These are phyloP conservation scores for Limnodromus scolopaceus DNA, from an alignment of 2,797 vertebrate species.

Conservation along the genomic window DNA sequence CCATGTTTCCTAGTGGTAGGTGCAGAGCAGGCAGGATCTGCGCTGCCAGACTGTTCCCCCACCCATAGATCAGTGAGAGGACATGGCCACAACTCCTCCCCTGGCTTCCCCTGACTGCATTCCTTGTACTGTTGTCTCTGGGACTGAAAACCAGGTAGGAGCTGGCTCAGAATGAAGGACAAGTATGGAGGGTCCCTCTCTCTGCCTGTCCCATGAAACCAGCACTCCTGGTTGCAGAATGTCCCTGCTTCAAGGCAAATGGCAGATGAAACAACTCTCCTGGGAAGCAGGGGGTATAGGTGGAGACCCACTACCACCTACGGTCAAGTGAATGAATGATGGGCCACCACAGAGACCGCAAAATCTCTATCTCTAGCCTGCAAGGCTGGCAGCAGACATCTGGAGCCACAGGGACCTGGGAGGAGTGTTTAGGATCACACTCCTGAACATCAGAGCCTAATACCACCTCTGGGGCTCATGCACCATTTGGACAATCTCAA, in stretches of 20 bases:
- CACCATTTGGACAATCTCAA: background rate
- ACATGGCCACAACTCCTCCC: background rate
- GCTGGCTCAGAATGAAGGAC: background rate
- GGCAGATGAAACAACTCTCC: background rate
- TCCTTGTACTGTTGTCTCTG: background rate
- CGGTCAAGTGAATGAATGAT: background rate
- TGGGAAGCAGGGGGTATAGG: background rate
- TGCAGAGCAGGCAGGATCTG: background rate
- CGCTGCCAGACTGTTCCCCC: background rate
- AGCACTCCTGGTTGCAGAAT: background rate
- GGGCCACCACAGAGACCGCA: background rate
- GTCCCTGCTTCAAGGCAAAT: background rate
- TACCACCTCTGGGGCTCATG: background rate
- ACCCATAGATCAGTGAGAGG: background rate
- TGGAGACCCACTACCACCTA: background rate
- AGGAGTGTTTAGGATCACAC: background rate
- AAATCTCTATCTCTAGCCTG: background rate
- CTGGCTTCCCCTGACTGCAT: background rate
- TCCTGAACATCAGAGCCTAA: background rate
- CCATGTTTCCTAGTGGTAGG: background rate
- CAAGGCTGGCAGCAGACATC: background rate
- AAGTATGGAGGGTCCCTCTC: background rate
- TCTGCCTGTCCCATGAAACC: background rate
- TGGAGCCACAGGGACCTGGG: background rate
- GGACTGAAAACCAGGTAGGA: background rate